Base-by-base conservation (phyloP, 2,888 invertebrate species). In the Trachelus tabidus region DNA sequence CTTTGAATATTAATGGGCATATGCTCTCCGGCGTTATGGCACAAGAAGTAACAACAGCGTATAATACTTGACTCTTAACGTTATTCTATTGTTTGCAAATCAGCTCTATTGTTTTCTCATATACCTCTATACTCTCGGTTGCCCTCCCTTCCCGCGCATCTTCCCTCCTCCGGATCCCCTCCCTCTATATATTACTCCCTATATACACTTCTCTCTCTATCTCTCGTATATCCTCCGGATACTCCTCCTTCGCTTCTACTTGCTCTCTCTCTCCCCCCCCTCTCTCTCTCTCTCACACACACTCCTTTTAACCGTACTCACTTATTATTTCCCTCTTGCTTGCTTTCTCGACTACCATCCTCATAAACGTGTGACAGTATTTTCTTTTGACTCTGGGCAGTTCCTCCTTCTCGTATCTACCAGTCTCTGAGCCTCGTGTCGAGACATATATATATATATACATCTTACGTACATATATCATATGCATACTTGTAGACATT, bases 21-120 rank as follows among this genome's bases (percentile, higher is more conserved):
- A 91, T 91, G 91, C 90, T 88, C 89, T 86, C 87, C 87, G 87
- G 90, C 90, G 90, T 91, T 91, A 91, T 91, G 90, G 90, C 90
- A 89, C 87, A 89, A 89, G 89, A 90, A 90, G 89, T 90, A 91
- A 91, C 90, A 91, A 90, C 90, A 86, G 89, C 90, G 89, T 90
- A 91, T 91, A 91, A 91, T 91, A 91, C 91, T 89, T 87, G 89
- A 88, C 89, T 90, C 90, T 91, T 90, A 91, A 91, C 91, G 91
- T 91, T 91, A 91, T 91, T 91, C 91, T 91, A 91, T 91, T 91
- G 91, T 91, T 91, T 91, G 91, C 91, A 91, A 91, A 91, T 91
- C 91, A 91, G 90, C 87, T 90, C 91, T 91, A 91, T 91, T 91
- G 91, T 91, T 91, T 91, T 91, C 91, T 91, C 91, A 91, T 91